phyloP scores from a whole-genome alignment of 2,113 vertebrate genomes.

The Reinhardtius hippoglossoides region DNA sequence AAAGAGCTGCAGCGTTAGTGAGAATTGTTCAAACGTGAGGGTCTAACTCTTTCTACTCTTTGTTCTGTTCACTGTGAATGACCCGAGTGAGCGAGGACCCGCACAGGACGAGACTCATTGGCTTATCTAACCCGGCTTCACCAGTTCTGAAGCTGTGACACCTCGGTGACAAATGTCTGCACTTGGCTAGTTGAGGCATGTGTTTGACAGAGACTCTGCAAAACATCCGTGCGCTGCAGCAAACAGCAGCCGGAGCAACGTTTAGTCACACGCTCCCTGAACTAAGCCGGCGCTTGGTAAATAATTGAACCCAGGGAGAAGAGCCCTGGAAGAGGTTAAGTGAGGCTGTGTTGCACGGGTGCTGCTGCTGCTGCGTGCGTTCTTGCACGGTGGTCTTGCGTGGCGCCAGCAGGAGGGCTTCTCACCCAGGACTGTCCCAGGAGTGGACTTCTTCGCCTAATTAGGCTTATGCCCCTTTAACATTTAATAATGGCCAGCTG shows the following conservation, averaged over 20 bases:
- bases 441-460: constrained; percentile 78
- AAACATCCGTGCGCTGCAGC: background rate
- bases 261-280: constrained; percentile 53
- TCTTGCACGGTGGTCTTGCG: constrained; percentile 66
- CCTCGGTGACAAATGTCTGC: constrained; percentile 52
- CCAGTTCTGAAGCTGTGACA: constrained; percentile 47
- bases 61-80: constrained; percentile 17
- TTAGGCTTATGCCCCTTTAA: constrained; percentile 80
- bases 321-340: constrained; percentile 66
- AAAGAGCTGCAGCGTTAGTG: background rate
- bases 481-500: constrained; percentile 81
- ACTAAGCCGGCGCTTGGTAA: constrained; percentile 70
- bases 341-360: constrained; percentile 44
- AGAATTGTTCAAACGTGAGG: constrained; percentile 1
- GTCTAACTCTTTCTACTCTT: constrained; percentile 2
- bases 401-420: constrained; percentile 60
- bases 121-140: constrained; percentile 31
- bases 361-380: background rate
- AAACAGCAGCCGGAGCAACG: constrained; percentile 50
- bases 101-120: constrained; percentile 48
- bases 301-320: constrained; percentile 74
- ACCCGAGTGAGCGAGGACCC: constrained; percentile 37
- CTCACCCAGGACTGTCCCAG: constrained; percentile 73
- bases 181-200: constrained; percentile 34
- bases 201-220: constrained; percentile 14